Conservation (phyloP, 2,113 vertebrate species). For the Callithrix jacchus region DNA sequence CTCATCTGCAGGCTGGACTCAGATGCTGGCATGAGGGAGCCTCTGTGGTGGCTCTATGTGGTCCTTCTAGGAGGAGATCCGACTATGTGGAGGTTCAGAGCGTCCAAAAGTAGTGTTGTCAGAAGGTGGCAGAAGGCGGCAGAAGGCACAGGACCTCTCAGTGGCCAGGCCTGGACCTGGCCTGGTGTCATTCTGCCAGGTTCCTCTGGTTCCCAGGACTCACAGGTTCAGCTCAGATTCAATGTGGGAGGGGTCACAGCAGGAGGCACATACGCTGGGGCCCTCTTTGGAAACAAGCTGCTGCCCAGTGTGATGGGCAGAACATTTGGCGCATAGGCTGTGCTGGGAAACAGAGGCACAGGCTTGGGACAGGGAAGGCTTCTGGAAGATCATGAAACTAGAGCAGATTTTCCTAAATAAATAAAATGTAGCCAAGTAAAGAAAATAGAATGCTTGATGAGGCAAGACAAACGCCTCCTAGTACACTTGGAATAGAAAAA, state of each 20-base stretch:
- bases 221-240: neutral
- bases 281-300: neutral
- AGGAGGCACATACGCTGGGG: neutral
- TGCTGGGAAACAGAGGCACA: neutral
- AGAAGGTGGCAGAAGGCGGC: neutral
- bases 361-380: neutral
- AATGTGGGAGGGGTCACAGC: neutral
- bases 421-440: neutral
- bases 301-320: fast-evolving
- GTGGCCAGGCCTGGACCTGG: neutral
- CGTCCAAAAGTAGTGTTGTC: neutral
- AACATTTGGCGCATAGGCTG: too few relatives aligned
- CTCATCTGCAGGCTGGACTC: neutral
- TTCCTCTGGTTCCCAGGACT: neutral
- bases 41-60: neutral
- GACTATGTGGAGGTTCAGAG: neutral
- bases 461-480: neutral
- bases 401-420: neutral
- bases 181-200: too few relatives aligned
- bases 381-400: neutral
- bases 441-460: neutral
- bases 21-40: neutral
- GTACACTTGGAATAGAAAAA: neutral
- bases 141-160: neutral
- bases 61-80: neutral